Evolutionary conservation across 2,888 invertebrate genomes (phyloP).

Genomic region (Tenthredo amoena): DNA sequence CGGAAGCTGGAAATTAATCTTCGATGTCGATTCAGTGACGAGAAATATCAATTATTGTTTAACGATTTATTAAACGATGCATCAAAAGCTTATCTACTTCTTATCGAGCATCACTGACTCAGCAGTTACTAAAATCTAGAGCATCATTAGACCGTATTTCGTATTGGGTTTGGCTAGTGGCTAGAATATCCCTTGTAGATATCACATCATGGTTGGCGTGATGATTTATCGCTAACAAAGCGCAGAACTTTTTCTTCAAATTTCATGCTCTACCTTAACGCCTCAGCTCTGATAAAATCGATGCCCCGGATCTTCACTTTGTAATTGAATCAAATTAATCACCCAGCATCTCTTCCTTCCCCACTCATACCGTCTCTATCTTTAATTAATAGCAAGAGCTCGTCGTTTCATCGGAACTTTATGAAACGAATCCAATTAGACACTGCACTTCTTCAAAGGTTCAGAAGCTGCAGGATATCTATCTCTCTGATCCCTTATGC

Average conservation of each 20-base stretch:
- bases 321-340: conserved; percentile 73
- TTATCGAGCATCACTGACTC: conserved; percentile 17
- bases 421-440: conserved; percentile 71
- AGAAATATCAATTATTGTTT: conserved; percentile 11
- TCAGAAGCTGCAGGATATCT: conserved; percentile 59
- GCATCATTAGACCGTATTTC: conserved; percentile 28
- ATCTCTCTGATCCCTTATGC: conserved; percentile 32
- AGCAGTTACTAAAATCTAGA: not conserved
- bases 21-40: conserved; percentile 14
- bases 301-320: conserved; percentile 66
- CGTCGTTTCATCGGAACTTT: conserved; percentile 68
- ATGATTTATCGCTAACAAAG: conserved; percentile 45
- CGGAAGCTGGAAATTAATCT: not conserved
- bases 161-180: not conserved
- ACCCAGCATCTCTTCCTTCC: conserved; percentile 56
- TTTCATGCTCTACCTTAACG: conserved; percentile 37
- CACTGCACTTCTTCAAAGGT: conserved; percentile 66
- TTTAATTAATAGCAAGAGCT: conserved; percentile 68
- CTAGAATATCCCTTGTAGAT: not conserved
- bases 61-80: conserved; percentile 27
- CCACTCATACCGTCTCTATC: conserved; percentile 59
- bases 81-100: conserved; percentile 11
- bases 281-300: conserved; percentile 66
- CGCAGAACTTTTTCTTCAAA: conserved; percentile 36
- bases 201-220: not conserved